Evolutionary conservation across 2,888 invertebrate species (phyloP), one percentile per base, ranked within the genome.

Genomic region (Malachius bipustulatus): DNA sequence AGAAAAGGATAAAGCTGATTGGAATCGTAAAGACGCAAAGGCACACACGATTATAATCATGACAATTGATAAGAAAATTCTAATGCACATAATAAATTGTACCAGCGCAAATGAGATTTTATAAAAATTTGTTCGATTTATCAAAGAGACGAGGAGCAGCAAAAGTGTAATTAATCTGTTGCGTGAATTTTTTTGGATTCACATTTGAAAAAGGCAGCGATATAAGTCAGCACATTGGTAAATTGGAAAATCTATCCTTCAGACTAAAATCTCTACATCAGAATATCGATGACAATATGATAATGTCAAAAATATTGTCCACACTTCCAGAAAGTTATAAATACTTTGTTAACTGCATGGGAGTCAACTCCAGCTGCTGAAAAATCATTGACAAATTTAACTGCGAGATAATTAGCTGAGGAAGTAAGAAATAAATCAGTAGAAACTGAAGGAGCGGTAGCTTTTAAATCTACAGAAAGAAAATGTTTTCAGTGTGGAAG

Each of bases 281-380:
- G 16, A 28, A 34, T 1, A 36, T 43, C 12, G 37, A 38, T 30
- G 37, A 41, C 13, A 34, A 28, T 9, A 41, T 43, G 40, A 4
- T 43, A 14, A 41, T 43, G 4, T 36, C 41, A 16, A 41, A 43
- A 35, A 39, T 41, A 16, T 30, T 42, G 12, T 14, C 29, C 3
- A 16, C 30, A 13, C 27, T 42, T 13, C 37, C 40, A 15, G 30
- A 28, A 9, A 14, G 32, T 10, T 40, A 38, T 24, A 34, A 24
- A 8, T 36, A 42, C 31, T 42, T 42, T 32, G 30, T 6, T 4
- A n/a, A 42, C 32, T 10, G 37, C 42, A 32, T 42, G 42, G 40
- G 37, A 42, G 11, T 42, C 42, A 2, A 42, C 37, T 38, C 27
- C n/a, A n/a, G n/a, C n/a, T n/a, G n/a, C n/a, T n/a, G n/a, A n/a